Evolutionary conservation across 2,113 vertebrate genomes (phyloP).

Genomic region (Mionectes macconnelli): DNA sequence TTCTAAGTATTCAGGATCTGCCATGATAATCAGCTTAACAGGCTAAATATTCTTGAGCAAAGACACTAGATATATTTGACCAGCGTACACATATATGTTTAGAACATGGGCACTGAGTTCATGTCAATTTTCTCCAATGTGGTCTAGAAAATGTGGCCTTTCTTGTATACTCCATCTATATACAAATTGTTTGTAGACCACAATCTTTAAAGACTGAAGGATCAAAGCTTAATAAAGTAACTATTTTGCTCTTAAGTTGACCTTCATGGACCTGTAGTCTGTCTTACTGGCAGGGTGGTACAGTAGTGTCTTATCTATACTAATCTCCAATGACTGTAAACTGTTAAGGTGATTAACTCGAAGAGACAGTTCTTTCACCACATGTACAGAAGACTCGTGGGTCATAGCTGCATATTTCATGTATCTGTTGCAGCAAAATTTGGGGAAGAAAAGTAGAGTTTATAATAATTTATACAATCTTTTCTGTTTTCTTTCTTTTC

Average conservation of each 20-base stretch:
- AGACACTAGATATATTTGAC: not conserved
- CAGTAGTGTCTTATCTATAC: not conserved
- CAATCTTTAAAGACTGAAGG: not conserved
- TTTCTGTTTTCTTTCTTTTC: not conserved
- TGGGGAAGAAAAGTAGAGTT: not conserved
- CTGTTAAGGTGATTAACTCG: slow-evolving; percentile 32
- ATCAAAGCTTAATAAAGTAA: not conserved
- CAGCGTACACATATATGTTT: not conserved
- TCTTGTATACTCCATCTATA: not conserved
- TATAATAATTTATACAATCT: not conserved
- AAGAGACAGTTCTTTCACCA: slow-evolving; percentile 33
- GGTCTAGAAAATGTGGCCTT: not conserved
- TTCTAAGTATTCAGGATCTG: not conserved
- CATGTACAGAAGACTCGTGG: not conserved
- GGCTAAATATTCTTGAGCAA: not conserved
- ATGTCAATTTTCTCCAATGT: not conserved
- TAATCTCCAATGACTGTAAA: slow-evolving; percentile 43
- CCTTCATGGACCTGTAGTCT: not conserved
- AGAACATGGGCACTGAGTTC: not conserved
- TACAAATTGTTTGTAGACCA: not conserved
- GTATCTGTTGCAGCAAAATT: not conserved
- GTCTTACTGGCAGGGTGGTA: not conserved
- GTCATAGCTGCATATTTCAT: not conserved
- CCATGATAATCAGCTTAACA: not conserved
- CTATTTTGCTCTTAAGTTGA: not conserved